Conservation (phyloP, 2,113 vertebrate species). For the Rhinogobius similis region DNA sequence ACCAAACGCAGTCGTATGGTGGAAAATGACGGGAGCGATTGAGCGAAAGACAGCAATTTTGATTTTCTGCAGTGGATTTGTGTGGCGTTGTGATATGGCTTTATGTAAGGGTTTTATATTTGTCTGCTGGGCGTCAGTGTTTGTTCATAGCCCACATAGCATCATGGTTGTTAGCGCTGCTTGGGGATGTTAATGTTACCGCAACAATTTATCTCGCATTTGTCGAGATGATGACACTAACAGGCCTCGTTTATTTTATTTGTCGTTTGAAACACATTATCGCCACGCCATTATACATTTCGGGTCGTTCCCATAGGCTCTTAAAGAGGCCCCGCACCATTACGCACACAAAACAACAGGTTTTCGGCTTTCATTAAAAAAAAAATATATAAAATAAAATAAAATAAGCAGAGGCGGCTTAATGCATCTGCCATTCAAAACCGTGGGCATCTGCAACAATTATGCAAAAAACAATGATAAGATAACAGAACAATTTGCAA, state of each 20-base stretch:
- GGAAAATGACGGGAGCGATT: not conserved
- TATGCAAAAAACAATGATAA: not conserved
- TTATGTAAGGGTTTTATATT: conserved; percentile 4
- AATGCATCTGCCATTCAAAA: not conserved
- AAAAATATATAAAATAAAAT: too few relatives aligned
- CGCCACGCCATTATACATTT: conserved; percentile 1
- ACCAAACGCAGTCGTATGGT: conserved; percentile 19
- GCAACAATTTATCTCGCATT: conserved; percentile 7
- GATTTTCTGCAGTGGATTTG: not conserved
- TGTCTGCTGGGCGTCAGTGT: conserved; percentile 41
- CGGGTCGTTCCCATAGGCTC: conserved; percentile 17
- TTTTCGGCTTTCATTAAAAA: not conserved
- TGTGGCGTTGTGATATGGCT: not conserved
- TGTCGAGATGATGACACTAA: not conserved
- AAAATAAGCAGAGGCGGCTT: not conserved
- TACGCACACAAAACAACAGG: not conserved
- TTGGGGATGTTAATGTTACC: conserved; percentile 33
- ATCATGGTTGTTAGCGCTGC: conserved; percentile 36
- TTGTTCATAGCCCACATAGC: conserved; percentile 28
- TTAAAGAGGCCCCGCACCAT: conserved; percentile 37
- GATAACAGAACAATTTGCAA: not conserved
- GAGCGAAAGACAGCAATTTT: not conserved
- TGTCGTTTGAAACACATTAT: conserved; percentile 16
- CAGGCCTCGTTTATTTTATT: conserved; percentile 8
- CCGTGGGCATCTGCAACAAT: not conserved